Base-by-base conservation (phyloP, 2,797 vertebrate genomes). In the Myoxocephalus aenaeus region DNA sequence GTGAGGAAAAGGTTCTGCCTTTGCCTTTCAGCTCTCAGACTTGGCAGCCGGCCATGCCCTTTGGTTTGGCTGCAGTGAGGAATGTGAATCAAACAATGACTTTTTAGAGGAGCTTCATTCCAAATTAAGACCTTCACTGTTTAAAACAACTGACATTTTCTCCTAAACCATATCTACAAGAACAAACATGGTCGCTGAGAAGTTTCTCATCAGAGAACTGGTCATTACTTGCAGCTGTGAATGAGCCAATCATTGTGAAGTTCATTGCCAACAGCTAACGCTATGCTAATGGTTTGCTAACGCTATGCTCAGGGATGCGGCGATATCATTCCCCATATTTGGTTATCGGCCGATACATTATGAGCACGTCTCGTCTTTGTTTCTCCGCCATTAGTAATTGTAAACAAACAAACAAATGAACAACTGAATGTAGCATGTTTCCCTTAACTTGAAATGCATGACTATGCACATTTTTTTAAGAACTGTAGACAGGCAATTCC, bases 81-180 rank as follows among this genome's bases (percentile, higher is more conserved):
- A 83, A 85, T 83, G 63, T 65, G 65, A 85, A 65, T 42, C 40
- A 56, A 48, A 70, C 48, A 67, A 53, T 6, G 51, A 0, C 2
- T 61, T 67, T 63, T 48, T n/a, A 53, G n/a, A 65, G 34, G 38
- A 59, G 36, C 44, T 40, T 54, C 25, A n/a, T 42, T 73, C 27
- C 12, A 46, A 73, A 69, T 64, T 36, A 42, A 76, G 34, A 42
- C 29, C 20, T 14, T 9, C 17, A 17, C 14, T 40, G 32, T 58
- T 38, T 13, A 22, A 20, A 61, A 20, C 44, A 80, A 50, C 42
- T n/a, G 12, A 14, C 6, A 38, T 61, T 38, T n/a, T 38, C 12
- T 61, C 20, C n/a, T 38, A 8, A 38, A 61, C 14, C 50, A 11
- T 9, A 7, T 48, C 9, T 8, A 42, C 4, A 9, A 48, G 17